phyloP scores from a whole-genome alignment of 1,140 invertebrate species.

The Drosophila biarmipes region DNA sequence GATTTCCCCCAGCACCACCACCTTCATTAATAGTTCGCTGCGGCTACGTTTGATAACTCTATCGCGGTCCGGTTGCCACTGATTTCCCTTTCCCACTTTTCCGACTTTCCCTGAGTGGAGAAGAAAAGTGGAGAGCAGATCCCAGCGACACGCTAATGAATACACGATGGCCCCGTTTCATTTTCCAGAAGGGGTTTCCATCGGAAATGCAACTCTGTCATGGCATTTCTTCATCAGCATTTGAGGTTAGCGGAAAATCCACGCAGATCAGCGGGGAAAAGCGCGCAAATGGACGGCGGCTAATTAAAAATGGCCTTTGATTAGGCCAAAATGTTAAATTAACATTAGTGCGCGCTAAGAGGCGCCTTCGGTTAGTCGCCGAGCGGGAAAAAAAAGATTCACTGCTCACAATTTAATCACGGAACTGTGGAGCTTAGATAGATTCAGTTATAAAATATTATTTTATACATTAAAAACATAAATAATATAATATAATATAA shows the following conservation, averaged over 20 bases:
- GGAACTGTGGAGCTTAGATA: not conserved
- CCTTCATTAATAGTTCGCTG: constrained; percentile 62
- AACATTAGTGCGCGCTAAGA: constrained; percentile 33
- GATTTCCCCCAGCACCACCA: constrained; percentile 13
- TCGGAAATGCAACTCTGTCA: constrained; percentile 72
- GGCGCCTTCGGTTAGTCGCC: not conserved
- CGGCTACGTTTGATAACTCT: constrained; percentile 78
- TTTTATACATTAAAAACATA: too few relatives aligned
- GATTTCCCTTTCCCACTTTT: constrained; percentile 35
- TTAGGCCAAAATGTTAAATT: constrained; percentile 62
- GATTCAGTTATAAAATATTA: too few relatives aligned
- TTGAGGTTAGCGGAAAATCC: constrained; percentile 46
- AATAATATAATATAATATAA: too few relatives aligned
- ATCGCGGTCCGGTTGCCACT: constrained; percentile 71
- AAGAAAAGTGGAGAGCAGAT: constrained; percentile 19
- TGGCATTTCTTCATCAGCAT: constrained; percentile 79
- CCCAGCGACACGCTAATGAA: constrained; percentile 56
- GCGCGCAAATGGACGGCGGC: constrained; percentile 26
- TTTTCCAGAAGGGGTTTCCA: constrained; percentile 26
- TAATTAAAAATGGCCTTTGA: constrained; percentile 80
- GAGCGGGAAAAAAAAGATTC: not conserved
- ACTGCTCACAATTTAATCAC: not conserved
- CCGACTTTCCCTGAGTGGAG: constrained; percentile 9
- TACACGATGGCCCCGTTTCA: constrained; percentile 55
- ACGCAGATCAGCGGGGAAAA: constrained; percentile 46